phyloP scores from a whole-genome alignment of 2,797 vertebrate genomes.

The Otolemur crassicaudatus region DNA sequence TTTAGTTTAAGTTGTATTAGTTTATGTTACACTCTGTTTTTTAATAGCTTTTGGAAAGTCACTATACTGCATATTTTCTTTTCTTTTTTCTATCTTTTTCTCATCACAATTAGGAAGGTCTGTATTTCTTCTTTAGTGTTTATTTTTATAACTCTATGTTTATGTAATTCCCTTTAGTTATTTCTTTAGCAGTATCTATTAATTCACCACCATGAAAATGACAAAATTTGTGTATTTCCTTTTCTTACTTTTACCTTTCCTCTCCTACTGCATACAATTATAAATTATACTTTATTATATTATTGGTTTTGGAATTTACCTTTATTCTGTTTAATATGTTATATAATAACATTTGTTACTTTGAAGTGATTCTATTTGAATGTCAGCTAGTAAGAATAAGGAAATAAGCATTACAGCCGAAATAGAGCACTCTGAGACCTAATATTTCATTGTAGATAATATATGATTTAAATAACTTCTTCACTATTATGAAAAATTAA shows the following conservation, averaged over 20 bases:
- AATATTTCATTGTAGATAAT: constrained; percentile 31
- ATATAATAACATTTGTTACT: not conserved
- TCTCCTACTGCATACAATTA: not conserved
- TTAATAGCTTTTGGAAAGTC: constrained; percentile 19
- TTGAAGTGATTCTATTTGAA: not conserved
- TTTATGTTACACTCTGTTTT: not conserved
- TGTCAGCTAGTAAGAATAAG: constrained; percentile 10
- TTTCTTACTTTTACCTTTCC: not conserved
- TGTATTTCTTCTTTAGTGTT: constrained; percentile 2
- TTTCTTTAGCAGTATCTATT: constrained; percentile 36
- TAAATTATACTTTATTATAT: not conserved
- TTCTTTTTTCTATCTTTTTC: not conserved
- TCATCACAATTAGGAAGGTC: not conserved
- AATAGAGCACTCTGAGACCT: not conserved
- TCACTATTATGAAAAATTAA: constrained; percentile 48
- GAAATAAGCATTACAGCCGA: constrained; percentile 33
- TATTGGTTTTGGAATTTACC: not conserved
- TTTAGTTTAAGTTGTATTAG: constrained; percentile 25
- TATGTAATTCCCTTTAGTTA: not conserved
- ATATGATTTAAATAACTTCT: constrained; percentile 45
- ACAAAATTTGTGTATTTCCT: constrained; percentile 14
- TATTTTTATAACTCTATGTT: not conserved
- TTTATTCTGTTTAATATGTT: not conserved
- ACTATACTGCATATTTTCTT: not conserved
- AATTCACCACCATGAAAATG: not conserved